These are phyloP conservation scores for Formica selysi DNA, from an alignment of 1,140 invertebrate species.

Conservation along the genomic window DNA sequence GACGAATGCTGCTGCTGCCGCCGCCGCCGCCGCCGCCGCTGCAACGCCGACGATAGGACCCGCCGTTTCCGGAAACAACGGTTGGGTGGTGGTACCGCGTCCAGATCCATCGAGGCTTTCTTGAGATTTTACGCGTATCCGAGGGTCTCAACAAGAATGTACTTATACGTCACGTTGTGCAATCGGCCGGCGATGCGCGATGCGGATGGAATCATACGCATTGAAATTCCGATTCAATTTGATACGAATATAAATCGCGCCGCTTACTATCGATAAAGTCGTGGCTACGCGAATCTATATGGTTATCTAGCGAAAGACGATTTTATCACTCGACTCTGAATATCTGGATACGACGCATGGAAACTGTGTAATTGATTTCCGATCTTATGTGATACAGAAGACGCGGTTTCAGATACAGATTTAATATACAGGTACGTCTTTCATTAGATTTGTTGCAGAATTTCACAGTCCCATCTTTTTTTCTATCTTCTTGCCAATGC, in stretches of 20 bases:
- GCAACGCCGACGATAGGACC: constrained; percentile 62
- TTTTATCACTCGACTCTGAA: constrained; percentile 1
- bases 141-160: constrained; percentile 20
- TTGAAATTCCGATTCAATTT: constrained; percentile 43
- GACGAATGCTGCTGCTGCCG: constrained; percentile 23
- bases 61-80: constrained; percentile 78
- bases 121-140: constrained; percentile 56
- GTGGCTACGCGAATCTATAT: neutral
- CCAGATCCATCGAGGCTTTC: constrained; percentile 79
- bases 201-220: neutral
- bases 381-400: constrained; percentile 13
- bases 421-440: neutral
- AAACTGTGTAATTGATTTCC: constrained; percentile 1
- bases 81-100: constrained; percentile 84
- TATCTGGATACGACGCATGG: neutral
- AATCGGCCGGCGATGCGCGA: neutral
- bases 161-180: neutral
- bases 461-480: neutral
- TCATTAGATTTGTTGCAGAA: neutral
- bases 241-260: neutral
- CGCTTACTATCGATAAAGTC: constrained; percentile 15
- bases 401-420: neutral
- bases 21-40: neutral
- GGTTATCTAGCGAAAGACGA: constrained; percentile 1
- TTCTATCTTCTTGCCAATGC: neutral